phyloP scores from a whole-genome alignment of 2,888 invertebrate species.

The Lycocerus yunnanus region DNA sequence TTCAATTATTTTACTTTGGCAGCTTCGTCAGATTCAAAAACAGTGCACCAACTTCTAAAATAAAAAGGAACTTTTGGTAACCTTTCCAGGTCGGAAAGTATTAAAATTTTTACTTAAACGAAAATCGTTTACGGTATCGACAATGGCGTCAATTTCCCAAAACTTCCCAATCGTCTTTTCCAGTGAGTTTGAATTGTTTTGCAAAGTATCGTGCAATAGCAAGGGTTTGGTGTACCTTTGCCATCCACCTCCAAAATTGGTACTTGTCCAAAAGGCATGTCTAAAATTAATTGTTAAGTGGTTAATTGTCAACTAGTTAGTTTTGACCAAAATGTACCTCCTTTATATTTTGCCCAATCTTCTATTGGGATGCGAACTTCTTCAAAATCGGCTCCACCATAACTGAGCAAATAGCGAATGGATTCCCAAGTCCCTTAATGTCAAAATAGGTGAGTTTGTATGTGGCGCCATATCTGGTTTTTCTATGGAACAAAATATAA shows the following conservation, averaged over 20 bases:
- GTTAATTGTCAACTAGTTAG: neutral
- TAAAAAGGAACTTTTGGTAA: neutral
- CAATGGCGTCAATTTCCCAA: slow-evolving; percentile 65
- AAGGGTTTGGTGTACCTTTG: slow-evolving; percentile 63
- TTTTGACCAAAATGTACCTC: slow-evolving; percentile 38
- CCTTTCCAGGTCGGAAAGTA: neutral
- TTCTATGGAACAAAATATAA: too few relatives aligned
- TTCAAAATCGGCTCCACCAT: slow-evolving; percentile 65
- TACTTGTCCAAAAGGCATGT: slow-evolving; percentile 67
- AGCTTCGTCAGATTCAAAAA: slow-evolving; percentile 60
- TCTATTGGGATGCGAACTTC: slow-evolving; percentile 61
- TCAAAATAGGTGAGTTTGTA: slow-evolving; percentile 68
- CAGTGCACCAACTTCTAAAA: slow-evolving; percentile 58
- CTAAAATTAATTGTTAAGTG: slow-evolving; percentile 49
- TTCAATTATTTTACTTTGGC: slow-evolving; percentile 57
- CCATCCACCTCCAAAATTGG: slow-evolving; percentile 68
- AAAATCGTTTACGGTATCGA: slow-evolving; percentile 66
- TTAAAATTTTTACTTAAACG: slow-evolving; percentile 58
- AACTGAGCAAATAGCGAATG: slow-evolving; percentile 65
- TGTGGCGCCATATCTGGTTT: slow-evolving; percentile 45
- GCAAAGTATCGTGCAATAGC: slow-evolving; percentile 68
- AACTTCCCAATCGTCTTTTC: slow-evolving; percentile 63
- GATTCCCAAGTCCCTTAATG: slow-evolving; percentile 67
- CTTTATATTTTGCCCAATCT: slow-evolving; percentile 46
- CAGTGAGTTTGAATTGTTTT: slow-evolving; percentile 62